Percentiles rank a stretch among this genome's conserved stretches.
Conservation (phyloP, 2,113 vertebrate species). For the Bufo bufo region DNA sequence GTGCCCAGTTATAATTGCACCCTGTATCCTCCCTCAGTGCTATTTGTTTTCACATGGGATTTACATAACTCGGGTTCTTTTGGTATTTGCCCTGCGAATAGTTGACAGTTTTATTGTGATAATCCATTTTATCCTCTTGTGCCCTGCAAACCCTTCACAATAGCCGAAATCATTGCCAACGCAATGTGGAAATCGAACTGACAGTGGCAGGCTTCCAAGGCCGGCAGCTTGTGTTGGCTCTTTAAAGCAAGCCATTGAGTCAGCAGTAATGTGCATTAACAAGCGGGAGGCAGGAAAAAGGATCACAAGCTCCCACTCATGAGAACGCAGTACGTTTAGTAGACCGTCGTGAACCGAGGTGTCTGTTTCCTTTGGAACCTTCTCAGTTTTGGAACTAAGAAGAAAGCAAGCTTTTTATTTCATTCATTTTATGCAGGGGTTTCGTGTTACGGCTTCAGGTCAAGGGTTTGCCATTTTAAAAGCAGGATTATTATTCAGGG, state of each 20-base stretch:
- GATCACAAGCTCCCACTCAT: constrained; percentile 33
- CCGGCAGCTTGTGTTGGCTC: constrained; percentile 53
- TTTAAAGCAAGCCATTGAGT: constrained; percentile 54
- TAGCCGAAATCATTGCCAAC: constrained; percentile 5
- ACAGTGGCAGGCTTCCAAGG: constrained; percentile 49
- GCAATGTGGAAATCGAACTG: constrained; percentile 29
- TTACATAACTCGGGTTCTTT: constrained; percentile 10
- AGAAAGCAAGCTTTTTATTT: background rate
- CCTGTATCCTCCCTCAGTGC: background rate
- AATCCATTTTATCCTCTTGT: constrained; percentile 46
- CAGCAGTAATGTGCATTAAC: constrained; percentile 56
- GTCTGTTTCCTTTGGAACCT: constrained; percentile 7
- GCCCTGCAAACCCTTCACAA: constrained; percentile 38
- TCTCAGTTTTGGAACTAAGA: background rate
- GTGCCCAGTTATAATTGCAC: background rate
- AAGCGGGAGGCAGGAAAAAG: constrained; percentile 29
- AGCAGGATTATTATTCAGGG: background rate
- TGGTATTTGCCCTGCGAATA: constrained; percentile 40
- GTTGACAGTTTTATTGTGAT: constrained; percentile 48
- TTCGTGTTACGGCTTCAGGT: background rate
- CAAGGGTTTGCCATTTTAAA: background rate
- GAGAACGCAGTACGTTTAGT: constrained; percentile 11
- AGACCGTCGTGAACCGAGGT: background rate
- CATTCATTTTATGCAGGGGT: background rate
- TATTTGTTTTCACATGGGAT: background rate